Conservation (phyloP, 1,140 invertebrate species). For the Megalonaias nervosa region DNA sequence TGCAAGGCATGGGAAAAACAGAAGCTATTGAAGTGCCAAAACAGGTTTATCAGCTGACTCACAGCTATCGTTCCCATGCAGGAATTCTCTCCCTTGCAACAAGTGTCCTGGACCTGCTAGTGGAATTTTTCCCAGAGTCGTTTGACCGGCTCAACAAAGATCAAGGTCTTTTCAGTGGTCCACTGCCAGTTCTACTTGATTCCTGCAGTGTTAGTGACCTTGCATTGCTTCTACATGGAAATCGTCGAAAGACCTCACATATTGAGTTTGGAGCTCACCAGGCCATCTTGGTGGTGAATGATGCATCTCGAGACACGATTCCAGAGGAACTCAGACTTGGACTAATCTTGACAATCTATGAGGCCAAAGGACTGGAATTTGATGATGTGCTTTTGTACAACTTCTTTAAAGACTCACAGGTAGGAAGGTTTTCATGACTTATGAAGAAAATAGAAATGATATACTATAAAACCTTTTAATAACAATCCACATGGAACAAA, state of each 20-base stretch:
- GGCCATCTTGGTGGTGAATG: conserved; percentile 48
- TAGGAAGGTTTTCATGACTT: conserved; percentile 4
- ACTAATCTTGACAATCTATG: conserved; percentile 53
- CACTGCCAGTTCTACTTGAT: conserved; percentile 61
- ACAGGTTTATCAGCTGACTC: conserved; percentile 60
- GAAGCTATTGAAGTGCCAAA: conserved; percentile 46
- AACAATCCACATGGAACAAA: no score
- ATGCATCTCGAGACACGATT: conserved; percentile 37
- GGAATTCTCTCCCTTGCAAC: conserved; percentile 64
- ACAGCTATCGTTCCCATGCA: conserved; percentile 66
- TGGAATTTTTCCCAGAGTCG: conserved; percentile 65
- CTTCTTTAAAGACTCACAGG: conserved; percentile 59
- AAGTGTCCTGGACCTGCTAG: conserved; percentile 63
- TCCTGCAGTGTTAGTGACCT: conserved; percentile 60
- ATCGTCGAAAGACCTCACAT: conserved; percentile 52
- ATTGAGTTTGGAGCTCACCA: conserved; percentile 58
- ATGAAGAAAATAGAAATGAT: no score
- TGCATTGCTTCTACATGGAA: conserved; percentile 55
- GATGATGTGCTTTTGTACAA: conserved; percentile 50
- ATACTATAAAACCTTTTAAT: no score
- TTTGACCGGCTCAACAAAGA: conserved; percentile 65
- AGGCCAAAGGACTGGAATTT: conserved; percentile 56
- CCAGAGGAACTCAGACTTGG: conserved; percentile 44
- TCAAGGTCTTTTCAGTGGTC: conserved; percentile 63
- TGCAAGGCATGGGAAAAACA: conserved; percentile 47